phyloP scores from a whole-genome alignment of 2,888 invertebrate species.

The Sipha maydis region DNA sequence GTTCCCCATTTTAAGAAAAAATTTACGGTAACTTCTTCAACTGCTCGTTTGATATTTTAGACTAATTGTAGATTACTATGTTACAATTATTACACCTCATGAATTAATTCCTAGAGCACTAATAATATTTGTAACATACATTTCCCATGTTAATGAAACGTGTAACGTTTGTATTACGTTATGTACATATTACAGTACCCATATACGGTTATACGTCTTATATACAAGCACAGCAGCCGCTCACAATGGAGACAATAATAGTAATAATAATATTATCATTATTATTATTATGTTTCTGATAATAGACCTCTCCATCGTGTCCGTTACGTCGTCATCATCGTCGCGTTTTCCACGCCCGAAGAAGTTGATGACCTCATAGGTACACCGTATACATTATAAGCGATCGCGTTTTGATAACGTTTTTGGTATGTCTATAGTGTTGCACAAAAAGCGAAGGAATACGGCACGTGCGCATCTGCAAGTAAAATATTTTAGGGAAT shows the following conservation, averaged over 20 bases:
- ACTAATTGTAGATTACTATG: neutral
- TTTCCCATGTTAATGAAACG: neutral
- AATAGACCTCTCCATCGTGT: neutral
- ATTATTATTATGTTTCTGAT: neutral
- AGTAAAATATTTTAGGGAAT: neutral
- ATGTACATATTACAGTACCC: too few relatives aligned
- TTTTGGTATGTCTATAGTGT: neutral
- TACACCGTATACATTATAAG: neutral
- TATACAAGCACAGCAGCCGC: neutral
- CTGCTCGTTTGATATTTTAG: too few relatives aligned
- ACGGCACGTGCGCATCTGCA: neutral
- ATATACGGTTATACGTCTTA: neutral
- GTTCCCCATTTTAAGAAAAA: neutral
- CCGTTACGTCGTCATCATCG: neutral
- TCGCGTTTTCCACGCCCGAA: neutral
- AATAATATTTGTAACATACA: neutral
- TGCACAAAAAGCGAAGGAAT: constrained; percentile 1
- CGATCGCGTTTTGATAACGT: constrained; percentile 1
- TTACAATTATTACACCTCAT: too few relatives aligned
- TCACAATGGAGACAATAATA: neutral
- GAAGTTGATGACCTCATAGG: constrained; percentile 49
- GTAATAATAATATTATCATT: neutral
- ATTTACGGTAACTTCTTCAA: neutral
- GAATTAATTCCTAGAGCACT: too few relatives aligned
- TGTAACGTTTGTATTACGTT: too few relatives aligned